Base-by-base conservation (phyloP, 2,888 invertebrate species). In the Mimachlamys varia region DNA sequence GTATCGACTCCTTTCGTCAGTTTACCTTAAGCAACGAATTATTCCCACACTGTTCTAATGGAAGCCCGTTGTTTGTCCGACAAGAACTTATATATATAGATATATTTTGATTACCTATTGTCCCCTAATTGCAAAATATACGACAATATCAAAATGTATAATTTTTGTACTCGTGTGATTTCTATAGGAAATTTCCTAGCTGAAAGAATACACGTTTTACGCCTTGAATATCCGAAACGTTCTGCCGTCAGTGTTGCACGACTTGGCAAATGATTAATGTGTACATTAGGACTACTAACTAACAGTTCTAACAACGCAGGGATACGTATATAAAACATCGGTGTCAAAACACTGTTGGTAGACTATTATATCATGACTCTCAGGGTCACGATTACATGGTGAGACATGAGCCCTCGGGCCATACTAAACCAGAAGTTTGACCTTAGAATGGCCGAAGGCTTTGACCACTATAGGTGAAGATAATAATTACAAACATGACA, bases 391-490 rank as follows among this genome's bases (percentile, higher is more conserved):
- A 76, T 22, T 76, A 13, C 27, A 33, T 22, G 22, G 44, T 27
- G 22, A 19, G 58, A 58, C 33, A 27, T 33, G 76, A 33, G 12
- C 27, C 33, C 76, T 76, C 4, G 33, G 76, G 33, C 76, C 12
- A 19, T 10, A 2, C 76, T 76, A 27, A 33, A 76, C 27, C 27
- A 76, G 12, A 13, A 76, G 33, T 7, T 7, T 76, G 76, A 76
- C 76, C 76, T 76, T 76, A 76, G 4, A 33, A 76, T 76, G 76
- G 76, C 76, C 76, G 76, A 76, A 27, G 76, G 27, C 76, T 76
- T 10, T 2, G 33, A 27, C 76, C 76, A 76, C 76, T 27, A 10
- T 33, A 76, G 27, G 76, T 76, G 22, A 22, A 27, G 22, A 76
- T 76, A 76, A 33, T 76, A 27, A 76, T 76, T 33, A 76, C 27